Evolutionary conservation across 2,113 vertebrate species (phyloP), one percentile per base, ranked within the genome.

Genomic region (Gambusia holbrooki): DNA sequence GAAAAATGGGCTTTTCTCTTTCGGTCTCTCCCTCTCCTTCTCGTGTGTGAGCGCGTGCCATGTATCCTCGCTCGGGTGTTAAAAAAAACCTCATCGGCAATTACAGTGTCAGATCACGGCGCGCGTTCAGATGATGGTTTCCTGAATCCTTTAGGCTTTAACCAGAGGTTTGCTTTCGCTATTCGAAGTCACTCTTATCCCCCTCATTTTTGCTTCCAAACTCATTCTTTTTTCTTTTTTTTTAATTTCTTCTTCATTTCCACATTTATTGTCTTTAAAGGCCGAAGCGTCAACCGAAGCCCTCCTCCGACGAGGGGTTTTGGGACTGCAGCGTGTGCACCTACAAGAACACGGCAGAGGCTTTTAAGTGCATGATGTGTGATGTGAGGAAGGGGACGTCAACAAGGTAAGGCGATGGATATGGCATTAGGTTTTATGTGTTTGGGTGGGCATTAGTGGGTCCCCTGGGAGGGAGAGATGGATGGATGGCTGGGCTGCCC

Each of bases 291-390:
- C 97, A 98, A 95, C 96, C 96, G 91, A 99, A 98, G 94, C 96
- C 97, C 89, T 95, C 96, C 89, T 96, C 96, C 78, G 97, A 99
- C 94, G 98, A 98, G 93, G 97, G 97, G 81, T 97, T 97, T 89
- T 99, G 98, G 98, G 98, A 99, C 95, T 99, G 98, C 93, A 99
- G 97, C 93, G 97, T 98, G 83, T 99, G 97, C 94, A 99, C 98
- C 88, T 99, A 97, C 96, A 96, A 96, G 95, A 99, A 99, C 96
- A 96, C 96, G 90, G 97, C 98, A 81, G 97, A 99, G 96, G 98
- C 98, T 94, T 99, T 99, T 93, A 99, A 99, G 95, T 99, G 98
- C 97, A 96, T 98, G 96, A 99, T 98, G 96, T 98, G 97, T 94
- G 97, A 99, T 95, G 96, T 99, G 92, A 96, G 98, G 92, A 99